These are phyloP conservation scores for Sphaerophoria taeniata DNA, from an alignment of 2,888 invertebrate genomes.

Conservation along the genomic window DNA sequence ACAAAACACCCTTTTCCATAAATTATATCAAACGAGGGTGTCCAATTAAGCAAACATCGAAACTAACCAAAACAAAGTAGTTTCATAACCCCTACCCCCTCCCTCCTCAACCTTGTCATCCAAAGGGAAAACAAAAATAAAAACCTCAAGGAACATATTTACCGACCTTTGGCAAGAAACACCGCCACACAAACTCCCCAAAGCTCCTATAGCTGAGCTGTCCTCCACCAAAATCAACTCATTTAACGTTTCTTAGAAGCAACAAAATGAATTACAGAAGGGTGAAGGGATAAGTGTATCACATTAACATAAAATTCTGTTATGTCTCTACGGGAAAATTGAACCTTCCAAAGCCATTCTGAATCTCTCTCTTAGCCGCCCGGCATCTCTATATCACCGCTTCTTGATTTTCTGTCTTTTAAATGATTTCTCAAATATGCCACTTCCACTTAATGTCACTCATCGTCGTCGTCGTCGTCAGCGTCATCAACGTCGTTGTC, in stretches of 20 bases:
- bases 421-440: constrained; percentile 78
- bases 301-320: constrained; percentile 74
- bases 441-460: constrained; percentile 78
- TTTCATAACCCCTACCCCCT: constrained; percentile 28
- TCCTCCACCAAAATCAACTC: constrained; percentile 45
- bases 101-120: background rate
- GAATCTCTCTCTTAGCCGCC: background rate
- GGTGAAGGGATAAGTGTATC: constrained; percentile 74
- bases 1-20: constrained; percentile 45
- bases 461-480: constrained; percentile 55
- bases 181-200: background rate
- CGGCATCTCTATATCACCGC: constrained; percentile 20
- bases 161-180: constrained; percentile 46
- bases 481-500: constrained; percentile 33
- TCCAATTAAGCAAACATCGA: constrained; percentile 73
- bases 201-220: background rate
- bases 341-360: constrained; percentile 30
- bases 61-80: constrained; percentile 64
- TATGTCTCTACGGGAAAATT: constrained; percentile 74
- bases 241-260: constrained; percentile 66
- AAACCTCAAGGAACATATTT: constrained; percentile 62
- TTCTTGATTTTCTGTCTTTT: constrained; percentile 64
- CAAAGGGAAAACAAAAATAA: background rate
- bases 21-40: constrained; percentile 66
- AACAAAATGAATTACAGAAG: constrained; percentile 73